phyloP scores from a whole-genome alignment of 2,113 vertebrate species.

The Lamprologus speciosus region DNA sequence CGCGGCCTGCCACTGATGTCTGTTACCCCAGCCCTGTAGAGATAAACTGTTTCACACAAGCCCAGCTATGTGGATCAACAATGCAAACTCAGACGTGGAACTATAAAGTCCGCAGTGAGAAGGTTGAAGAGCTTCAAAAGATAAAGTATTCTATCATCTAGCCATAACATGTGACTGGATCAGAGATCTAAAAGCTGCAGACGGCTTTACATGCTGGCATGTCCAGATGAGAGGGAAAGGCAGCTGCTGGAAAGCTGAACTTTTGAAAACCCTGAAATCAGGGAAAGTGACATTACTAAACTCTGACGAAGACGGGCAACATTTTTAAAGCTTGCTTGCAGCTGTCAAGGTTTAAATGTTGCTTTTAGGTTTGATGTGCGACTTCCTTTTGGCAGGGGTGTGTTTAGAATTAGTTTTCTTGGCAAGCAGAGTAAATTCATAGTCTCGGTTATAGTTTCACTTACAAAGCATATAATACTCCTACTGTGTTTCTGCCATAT shows the following conservation, averaged over 20 bases:
- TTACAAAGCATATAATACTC: not conserved
- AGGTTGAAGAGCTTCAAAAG: not conserved
- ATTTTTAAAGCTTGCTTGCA: not conserved
- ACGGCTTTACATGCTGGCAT: not conserved
- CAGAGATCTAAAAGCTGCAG: not conserved
- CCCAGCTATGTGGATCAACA: not conserved
- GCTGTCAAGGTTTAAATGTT: not conserved
- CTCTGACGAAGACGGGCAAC: not conserved
- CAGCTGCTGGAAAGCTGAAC: slow-evolving; percentile 4
- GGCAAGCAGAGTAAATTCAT: not conserved
- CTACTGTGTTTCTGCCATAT: not conserved
- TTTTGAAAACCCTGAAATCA: not conserved
- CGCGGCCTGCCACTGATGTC: slow-evolving; percentile 25
- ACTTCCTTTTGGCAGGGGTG: slow-evolving; percentile 1
- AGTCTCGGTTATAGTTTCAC: not conserved
- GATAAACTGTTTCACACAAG: slow-evolving; percentile 27
- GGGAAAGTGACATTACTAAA: not conserved
- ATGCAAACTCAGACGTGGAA: not conserved
- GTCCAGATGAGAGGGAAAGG: not conserved
- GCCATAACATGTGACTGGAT: not conserved
- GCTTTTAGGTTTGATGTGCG: slow-evolving; percentile 8
- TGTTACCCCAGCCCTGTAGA: slow-evolving; percentile 4
- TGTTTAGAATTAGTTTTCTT: not conserved
- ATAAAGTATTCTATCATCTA: not conserved
- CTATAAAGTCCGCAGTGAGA: not conserved